A percentile compares a stretch with the other conserved stretches of the same genome.
Evolutionary conservation across 2,888 invertebrate species (phyloP).

Genomic region (Heliconius aoede): DNA sequence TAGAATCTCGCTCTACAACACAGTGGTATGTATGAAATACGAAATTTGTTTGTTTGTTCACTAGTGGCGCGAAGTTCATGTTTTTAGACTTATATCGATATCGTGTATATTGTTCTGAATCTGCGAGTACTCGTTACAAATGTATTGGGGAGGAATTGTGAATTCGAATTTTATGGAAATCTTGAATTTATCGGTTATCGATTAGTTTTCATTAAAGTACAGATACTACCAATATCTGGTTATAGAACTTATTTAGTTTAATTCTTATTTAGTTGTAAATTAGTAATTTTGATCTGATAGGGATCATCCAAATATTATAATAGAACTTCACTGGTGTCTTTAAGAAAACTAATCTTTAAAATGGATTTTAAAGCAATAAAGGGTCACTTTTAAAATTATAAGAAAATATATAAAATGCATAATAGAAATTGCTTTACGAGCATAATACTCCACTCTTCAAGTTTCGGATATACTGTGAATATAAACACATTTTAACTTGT

Average conservation of each 20-base stretch:
- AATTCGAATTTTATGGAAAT: constrained; percentile 58
- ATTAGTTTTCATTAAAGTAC: constrained; percentile 59
- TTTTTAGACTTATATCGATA: constrained; percentile 75
- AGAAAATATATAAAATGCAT: constrained; percentile 49
- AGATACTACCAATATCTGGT: constrained; percentile 35
- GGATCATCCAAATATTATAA: constrained; percentile 18
- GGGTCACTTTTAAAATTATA: constrained; percentile 45
- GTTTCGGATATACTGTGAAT: constrained; percentile 49
- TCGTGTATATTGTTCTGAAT: constrained; percentile 77
- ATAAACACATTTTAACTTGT: constrained; percentile 49
- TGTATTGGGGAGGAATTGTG: constrained; percentile 73
- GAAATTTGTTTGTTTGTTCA: constrained; percentile 63
- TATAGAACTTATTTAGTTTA: constrained; percentile 23
- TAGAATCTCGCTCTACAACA: constrained; percentile 81
- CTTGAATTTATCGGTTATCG: constrained; percentile 52
- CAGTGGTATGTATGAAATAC: constrained; percentile 76
- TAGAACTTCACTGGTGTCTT: constrained; percentile 50
- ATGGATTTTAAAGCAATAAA: constrained; percentile 48
- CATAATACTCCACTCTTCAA: constrained; percentile 48
- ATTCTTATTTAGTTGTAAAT: constrained; percentile 27
- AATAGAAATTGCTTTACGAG: constrained; percentile 51
- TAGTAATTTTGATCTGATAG: constrained; percentile 21
- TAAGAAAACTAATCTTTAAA: constrained; percentile 58
- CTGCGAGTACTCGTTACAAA: constrained; percentile 71
- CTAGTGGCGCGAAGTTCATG: constrained; percentile 73